Evolutionary conservation across 53 echinoderm and acorn worm species (phyloP).

Genomic region (Temnopleurus reevesii): DNA sequence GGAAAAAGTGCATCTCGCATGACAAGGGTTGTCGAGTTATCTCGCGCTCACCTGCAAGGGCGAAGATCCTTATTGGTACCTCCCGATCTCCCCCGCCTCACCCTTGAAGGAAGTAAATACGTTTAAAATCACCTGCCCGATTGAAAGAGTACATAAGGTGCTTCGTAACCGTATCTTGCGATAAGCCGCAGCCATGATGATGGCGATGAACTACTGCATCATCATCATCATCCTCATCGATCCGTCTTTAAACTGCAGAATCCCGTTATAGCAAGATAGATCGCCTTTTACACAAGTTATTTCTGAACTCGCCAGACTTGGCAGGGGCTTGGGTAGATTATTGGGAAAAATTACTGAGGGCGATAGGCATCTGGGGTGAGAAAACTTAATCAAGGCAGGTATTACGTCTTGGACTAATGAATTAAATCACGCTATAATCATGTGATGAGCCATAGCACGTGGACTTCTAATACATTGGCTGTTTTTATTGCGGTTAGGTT

Average conservation of each 20-base stretch:
- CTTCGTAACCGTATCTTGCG: slow-evolving; percentile 1
- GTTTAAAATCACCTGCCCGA: slow-evolving; percentile 18
- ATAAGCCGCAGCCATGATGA: slow-evolving; percentile 12
- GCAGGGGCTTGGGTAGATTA: not conserved
- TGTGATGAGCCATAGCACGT: not conserved
- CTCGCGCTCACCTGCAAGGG: not conserved
- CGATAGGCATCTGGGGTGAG: slow-evolving; percentile 6
- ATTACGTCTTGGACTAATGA: slow-evolving; percentile 20
- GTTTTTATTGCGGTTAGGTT: not conserved
- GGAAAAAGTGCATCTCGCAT: slow-evolving; percentile 14
- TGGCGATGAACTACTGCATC: slow-evolving; percentile 16
- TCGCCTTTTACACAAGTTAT: slow-evolving; percentile 21
- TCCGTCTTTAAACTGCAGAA: not conserved
- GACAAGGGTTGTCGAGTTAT: not conserved
- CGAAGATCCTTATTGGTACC: not conserved
- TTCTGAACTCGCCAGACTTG: slow-evolving; percentile 29
- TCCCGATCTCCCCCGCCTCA: slow-evolving; percentile 30
- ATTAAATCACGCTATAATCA: slow-evolving; percentile 13
- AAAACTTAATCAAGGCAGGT: slow-evolving; percentile 33
- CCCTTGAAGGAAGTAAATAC: slow-evolving; percentile 38
- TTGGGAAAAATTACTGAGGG: not conserved
- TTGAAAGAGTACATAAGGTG: not conserved
- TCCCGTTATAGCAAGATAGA: not conserved
- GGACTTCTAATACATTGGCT: not conserved
- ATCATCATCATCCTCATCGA: slow-evolving; percentile 8